These are phyloP conservation scores for Eutolmus rufibarbis DNA, from an alignment of 2,888 invertebrate genomes.

Conservation along the genomic window DNA sequence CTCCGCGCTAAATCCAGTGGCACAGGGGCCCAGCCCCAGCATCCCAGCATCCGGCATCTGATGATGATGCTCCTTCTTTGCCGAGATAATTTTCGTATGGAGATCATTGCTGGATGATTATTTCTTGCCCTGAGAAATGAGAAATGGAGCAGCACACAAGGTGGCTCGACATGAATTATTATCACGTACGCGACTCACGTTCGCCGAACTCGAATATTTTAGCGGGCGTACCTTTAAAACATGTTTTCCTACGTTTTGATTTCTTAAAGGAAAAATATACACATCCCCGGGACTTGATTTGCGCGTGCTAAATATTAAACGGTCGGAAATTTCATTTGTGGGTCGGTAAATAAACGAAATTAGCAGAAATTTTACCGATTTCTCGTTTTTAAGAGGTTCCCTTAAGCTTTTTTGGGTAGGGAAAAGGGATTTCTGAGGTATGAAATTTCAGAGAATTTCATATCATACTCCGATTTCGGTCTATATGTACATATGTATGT, in stretches of 20 bases:
- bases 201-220: background rate
- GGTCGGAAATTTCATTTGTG: background rate
- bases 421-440: background rate
- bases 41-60: conserved; percentile 20
- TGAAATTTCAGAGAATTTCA: background rate
- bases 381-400: background rate
- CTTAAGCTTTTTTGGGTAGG: background rate
- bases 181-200: conserved; percentile 25
- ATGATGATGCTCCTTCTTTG: conserved; percentile 16
- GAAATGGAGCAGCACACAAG: conserved; percentile 22
- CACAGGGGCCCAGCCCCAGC: background rate
- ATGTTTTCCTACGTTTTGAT: conserved; percentile 10
- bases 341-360: background rate
- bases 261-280: background rate
- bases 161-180: conserved; percentile 30
- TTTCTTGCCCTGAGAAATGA: conserved; percentile 29
- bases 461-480: background rate
- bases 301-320: background rate
- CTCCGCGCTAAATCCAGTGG: background rate
- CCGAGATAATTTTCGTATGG: conserved; percentile 34
- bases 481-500: no score
- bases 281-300: background rate
- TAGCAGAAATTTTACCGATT: background rate
- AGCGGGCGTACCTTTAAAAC: background rate
- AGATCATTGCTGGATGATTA: conserved; percentile 34